Conservation (phyloP, 2,888 invertebrate genomes). For the Unio delphinus region DNA sequence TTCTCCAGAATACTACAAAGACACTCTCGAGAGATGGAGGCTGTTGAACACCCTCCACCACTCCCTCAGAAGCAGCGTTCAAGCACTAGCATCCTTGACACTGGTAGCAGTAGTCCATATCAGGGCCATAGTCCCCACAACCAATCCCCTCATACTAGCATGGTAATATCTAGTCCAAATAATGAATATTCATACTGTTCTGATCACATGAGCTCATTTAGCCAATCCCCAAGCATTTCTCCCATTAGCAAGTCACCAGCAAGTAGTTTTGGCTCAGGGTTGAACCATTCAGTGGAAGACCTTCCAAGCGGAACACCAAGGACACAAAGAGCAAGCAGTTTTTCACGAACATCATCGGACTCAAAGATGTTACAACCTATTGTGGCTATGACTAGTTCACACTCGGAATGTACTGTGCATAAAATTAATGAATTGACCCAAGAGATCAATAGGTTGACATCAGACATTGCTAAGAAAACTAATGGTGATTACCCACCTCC, state of each 20-base stretch:
- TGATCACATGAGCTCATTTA: conserved; percentile 34
- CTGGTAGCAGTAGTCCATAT: background rate
- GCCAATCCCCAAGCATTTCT: conserved; percentile 36
- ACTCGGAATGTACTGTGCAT: conserved; percentile 50
- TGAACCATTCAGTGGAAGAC: conserved; percentile 81
- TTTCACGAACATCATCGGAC: conserved; percentile 47
- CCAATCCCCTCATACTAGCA: conserved; percentile 40
- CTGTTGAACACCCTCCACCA: conserved; percentile 27
- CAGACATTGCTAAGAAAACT: conserved; percentile 44
- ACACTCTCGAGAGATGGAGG: background rate
- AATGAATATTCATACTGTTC: conserved; percentile 33
- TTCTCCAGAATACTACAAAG: background rate
- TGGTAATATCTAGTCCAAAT: conserved; percentile 29
- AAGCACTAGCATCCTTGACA: background rate
- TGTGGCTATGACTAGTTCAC: conserved; percentile 33
- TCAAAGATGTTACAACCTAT: conserved; percentile 31
- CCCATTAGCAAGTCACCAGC: conserved; percentile 73
- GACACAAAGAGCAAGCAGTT: conserved; percentile 29
- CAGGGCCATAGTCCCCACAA: conserved; percentile 10
- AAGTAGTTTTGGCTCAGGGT: conserved; percentile 88
- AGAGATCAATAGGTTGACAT: conserved; percentile 58
- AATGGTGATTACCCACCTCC: conserved; percentile 66
- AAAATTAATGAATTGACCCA: conserved; percentile 61
- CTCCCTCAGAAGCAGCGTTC: conserved; percentile 36
- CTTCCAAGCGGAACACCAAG: conserved; percentile 28